These are phyloP conservation scores for Leucopsar rothschildi DNA, from an alignment of 2,113 vertebrate species.

Conservation along the genomic window DNA sequence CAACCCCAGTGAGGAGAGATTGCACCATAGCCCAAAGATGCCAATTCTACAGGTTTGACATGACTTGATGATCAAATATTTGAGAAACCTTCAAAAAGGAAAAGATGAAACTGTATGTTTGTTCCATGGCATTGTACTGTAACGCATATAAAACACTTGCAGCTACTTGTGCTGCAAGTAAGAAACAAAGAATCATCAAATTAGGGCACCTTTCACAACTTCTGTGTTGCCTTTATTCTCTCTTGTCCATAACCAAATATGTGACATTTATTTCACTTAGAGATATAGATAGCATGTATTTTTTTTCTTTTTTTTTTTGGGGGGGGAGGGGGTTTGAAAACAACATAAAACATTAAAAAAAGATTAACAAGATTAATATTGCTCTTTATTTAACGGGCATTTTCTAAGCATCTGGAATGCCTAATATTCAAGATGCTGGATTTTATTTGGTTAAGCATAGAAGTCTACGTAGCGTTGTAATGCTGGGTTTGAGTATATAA, in stretches of 20 bases:
- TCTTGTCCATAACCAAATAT: neutral
- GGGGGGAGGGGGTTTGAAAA: neutral
- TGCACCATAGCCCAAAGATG: neutral
- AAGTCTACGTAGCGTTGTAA: neutral
- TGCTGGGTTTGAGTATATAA: neutral
- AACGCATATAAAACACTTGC: neutral
- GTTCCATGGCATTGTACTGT: accelerated
- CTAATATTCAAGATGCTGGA: neutral
- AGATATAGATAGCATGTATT: accelerated
- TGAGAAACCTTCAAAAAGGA: neutral
- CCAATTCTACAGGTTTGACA: neutral
- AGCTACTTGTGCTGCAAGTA: neutral
- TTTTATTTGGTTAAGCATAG: neutral
- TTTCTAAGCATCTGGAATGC: neutral
- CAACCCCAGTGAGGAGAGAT: neutral
- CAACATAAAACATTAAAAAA: neutral
- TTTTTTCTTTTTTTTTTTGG: neutral
- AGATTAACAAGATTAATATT: neutral
- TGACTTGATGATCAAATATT: neutral
- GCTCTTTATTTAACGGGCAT: neutral
- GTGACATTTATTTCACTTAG: neutral
- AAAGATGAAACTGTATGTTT: neutral
- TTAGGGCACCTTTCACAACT: neutral
- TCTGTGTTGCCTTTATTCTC: neutral
- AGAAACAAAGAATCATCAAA: neutral